Evolutionary conservation across 2,888 invertebrate species (phyloP), one percentile per base, ranked within the genome.

Genomic region (Cosmia trapezina): DNA sequence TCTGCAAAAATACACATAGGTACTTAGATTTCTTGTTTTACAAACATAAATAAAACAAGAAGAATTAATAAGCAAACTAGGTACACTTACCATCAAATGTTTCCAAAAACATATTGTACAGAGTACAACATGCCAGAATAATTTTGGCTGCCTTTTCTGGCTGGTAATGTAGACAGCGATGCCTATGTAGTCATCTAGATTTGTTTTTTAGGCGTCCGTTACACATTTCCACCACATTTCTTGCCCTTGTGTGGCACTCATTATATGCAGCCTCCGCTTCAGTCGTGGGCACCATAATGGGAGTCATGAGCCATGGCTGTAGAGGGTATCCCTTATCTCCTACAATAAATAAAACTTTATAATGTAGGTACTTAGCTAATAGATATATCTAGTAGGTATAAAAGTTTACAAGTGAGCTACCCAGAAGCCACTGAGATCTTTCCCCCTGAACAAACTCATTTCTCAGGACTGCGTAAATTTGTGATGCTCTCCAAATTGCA

Each of bases 231-330:
- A 63, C 49, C 9, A 53, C 17, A 41, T 64, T 51, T n/a, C 63
- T 37, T 14, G 37, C 33, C 6, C 19, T 57, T 11, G 11, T 33
- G 17, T 57, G 33, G 33, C 33, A 11, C 54, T 19, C 33, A 7
- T 49, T 49, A 1, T n/a, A 49, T 1, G 14, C 5, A 49, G 14
- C 33, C n/a, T 37, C 33, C 1, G 14, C 49, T 37, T n/a, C 37
- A 22, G 22, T 64, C 3, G 37, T 11, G 17, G 17, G 53, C 51
- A 22, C 22, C 64, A 64, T 64, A 53, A 64, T 41, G 2, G 64
- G 53, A 64, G 64, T 64, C 64, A 64, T 64, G 51, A 64, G 64
- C 51, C 64, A 64, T 37, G 63, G 63, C n/a, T 63, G 37, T 17
- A 64, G 22, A n/a, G 64, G 51, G 22, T 64, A 64, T 41, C 64